Base-by-base conservation (phyloP, 2,113 vertebrate genomes). In the Pandion haliaetus region DNA sequence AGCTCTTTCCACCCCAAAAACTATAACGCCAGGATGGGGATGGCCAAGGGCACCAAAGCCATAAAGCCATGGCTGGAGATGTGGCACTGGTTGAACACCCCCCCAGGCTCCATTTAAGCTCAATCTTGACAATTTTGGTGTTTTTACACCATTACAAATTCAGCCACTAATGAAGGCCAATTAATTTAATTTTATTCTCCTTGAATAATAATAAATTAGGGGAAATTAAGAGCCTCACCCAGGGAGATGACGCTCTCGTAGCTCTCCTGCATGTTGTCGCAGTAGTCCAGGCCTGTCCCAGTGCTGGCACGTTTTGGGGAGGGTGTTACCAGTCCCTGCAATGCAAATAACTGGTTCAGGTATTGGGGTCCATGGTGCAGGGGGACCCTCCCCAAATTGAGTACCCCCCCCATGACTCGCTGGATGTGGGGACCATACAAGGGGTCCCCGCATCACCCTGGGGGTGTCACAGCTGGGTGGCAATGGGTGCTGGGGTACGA, bases 201-300 rank as follows among this genome's bases (percentile, higher is more conserved):
- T 26, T 4, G 29, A 61, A 42, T 31, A 63, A 50, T 25, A 17
- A 36, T 12, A 38, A 38, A 52, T 54, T 24, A 23, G 9, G 23
- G 58, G 58, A 10, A 26, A 40, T 25, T 3, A 26, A 15, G 14
- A 14, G 13, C 32, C 87, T 91, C 72, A 95, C 93, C 93, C 69
- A 95, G n/a, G 14, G 93, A 95, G 57, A 95, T 95, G 55, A 95
- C 93, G 28, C 79, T 95, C 49, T 95, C 89, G 65, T 95, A 88
- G 38, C 87, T 95, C 59, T 92, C 93, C 67, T 95, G 93, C 93
- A 94, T 94, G 61, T 58, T 16, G 47, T 45, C 78, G 20, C 42
- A 23, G 23, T 36, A 44, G 23, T 85, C 52, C 80, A n/a, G 86
- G 26, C 38, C 17, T 24, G 44, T 55, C 52, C 28, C 8, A 16